Base-by-base conservation (phyloP, 2,888 invertebrate genomes). In the Pilophorus perplexus region DNA sequence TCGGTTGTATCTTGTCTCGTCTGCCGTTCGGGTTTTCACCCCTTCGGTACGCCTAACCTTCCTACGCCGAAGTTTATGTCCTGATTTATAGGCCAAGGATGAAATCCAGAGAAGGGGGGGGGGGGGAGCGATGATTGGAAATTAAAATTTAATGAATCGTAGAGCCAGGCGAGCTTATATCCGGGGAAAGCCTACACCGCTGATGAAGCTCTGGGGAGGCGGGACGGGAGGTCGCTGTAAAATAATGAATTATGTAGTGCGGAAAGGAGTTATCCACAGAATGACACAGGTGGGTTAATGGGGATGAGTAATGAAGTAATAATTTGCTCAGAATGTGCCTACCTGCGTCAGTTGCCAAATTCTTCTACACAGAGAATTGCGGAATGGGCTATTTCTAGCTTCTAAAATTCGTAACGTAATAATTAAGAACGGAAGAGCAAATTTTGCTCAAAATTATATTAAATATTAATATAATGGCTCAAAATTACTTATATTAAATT, bases 101-200 rank as follows among this genome's bases (percentile, higher is more conserved):
- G 28, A 52, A 52, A 52, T 52, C 52, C 52, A 25, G 23, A 16
- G 27, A 27, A 1, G 27, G 27, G 52, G 50, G 1, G 27, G 27
- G 52, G 6, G 33, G 33, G 12, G 33, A 33, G 48, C 59, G 59
- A 59, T 59, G 59, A 59, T 59, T 59, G 59, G 59, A 59, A 59
- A 59, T 59, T 59, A 59, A 59, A 59, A 25, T 59, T 59, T 59
- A 59, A 59, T 59, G 59, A 42, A 42, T 42, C n/a, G 40, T 2
- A 42, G 59, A 2, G 52, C 28, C 18, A 3, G 14, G n/a, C 16
- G 28, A 27, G n/a, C 16, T 28, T 52, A 52, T 52, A 28, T 52
- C 50, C 50, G 50, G 50, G 14, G 33, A 12, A 33, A 33, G 33
- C 33, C 33, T 33, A 33, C 12, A 33, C n/a, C 33, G 33, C 12